Conservation (phyloP, 2,797 vertebrate species). For the Phoxinus dragarum region DNA sequence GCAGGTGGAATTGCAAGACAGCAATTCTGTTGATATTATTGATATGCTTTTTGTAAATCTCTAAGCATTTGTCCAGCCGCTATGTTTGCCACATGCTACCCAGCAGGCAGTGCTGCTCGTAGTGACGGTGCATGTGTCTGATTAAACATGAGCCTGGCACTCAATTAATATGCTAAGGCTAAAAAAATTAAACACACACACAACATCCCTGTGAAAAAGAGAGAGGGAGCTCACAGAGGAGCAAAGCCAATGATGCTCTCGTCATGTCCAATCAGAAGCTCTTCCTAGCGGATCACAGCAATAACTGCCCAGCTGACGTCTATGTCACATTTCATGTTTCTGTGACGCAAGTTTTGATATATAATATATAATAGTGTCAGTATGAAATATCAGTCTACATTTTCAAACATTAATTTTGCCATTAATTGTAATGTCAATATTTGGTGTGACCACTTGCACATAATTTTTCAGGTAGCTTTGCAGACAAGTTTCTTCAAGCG, state of each 20-base stretch:
- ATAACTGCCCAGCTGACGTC: conserved; percentile 28
- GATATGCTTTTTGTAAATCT: not conserved
- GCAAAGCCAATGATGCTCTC: conserved; percentile 1
- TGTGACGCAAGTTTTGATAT: not conserved
- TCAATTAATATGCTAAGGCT: conserved; percentile 7
- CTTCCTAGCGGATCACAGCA: not conserved
- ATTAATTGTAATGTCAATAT: too few species aligned
- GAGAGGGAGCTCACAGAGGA: not conserved
- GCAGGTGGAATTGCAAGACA: conserved; percentile 4
- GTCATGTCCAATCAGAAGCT: conserved; percentile 25
- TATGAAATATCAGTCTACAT: too few species aligned
- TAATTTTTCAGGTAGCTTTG: too few species aligned
- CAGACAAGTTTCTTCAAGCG: too few species aligned
- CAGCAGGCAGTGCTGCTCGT: conserved; percentile 20
- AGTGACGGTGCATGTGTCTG: conserved; percentile 29
- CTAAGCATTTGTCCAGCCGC: conserved; percentile 10
- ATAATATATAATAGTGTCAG: too few species aligned
- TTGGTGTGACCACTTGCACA: too few species aligned
- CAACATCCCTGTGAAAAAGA: conserved; percentile 7
- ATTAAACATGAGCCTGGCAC: conserved; percentile 1
- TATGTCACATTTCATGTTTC: not conserved
- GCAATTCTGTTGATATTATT: not conserved
- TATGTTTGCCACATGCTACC: conserved; percentile 26
- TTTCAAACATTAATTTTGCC: too few species aligned
- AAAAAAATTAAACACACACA: not conserved